These are phyloP conservation scores for Gallinago paraguaiae DNA, from an alignment of 2,113 vertebrate species.

Conservation along the genomic window DNA sequence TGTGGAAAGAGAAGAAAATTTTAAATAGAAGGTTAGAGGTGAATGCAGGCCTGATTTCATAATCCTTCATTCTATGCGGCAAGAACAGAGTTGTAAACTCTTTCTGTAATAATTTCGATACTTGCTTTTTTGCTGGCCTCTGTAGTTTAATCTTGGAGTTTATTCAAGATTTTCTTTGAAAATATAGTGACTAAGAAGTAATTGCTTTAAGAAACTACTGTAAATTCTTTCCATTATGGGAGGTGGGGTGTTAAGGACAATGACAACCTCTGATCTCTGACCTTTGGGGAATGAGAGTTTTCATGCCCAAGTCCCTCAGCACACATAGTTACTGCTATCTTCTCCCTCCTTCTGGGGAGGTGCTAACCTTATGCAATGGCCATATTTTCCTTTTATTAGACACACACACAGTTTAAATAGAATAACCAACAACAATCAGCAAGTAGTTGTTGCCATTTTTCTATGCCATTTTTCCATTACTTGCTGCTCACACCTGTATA, in stretches of 20 bases:
- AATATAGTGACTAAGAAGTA: not conserved
- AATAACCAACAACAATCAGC: not conserved
- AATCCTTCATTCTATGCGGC: not conserved
- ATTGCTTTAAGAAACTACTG: not conserved
- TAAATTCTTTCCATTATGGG: not conserved
- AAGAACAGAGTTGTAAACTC: not conserved
- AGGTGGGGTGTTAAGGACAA: rapidly evolving
- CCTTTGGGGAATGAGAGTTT: not conserved
- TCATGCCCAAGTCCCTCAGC: not conserved
- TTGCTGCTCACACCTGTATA: not conserved
- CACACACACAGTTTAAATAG: not conserved
- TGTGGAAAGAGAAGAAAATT: not conserved
- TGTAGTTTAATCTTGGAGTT: not conserved
- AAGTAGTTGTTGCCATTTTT: not conserved
- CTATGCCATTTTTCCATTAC: not conserved
- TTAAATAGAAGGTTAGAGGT: not conserved
- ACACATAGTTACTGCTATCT: rapidly evolving
- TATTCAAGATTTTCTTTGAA: not conserved
- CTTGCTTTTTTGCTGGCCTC: not conserved
- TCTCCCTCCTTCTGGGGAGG: not conserved
- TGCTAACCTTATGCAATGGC: not conserved
- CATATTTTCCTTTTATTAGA: not conserved
- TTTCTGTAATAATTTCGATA: not conserved
- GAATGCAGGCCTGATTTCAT: not conserved
- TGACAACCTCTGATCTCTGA: not conserved